Evolutionary conservation across 2,113 vertebrate genomes (phyloP).

Genomic region (Etheostoma spectabile): DNA sequence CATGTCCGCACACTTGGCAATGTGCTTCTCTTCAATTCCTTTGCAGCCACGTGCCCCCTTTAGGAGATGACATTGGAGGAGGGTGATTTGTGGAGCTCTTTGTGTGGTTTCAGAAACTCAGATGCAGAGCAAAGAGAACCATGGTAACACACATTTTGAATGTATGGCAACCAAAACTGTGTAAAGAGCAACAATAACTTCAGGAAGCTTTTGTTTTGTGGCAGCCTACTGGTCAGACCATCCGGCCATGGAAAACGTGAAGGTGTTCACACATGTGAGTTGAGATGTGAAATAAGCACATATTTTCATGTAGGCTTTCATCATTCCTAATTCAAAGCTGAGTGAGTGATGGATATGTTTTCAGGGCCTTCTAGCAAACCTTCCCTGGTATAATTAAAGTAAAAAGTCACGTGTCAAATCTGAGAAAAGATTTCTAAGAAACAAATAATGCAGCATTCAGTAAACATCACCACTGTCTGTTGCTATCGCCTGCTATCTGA

Average conservation of each 20-base stretch:
- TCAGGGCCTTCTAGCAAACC: background rate
- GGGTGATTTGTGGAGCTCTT: constrained; percentile 29
- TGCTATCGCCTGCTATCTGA: background rate
- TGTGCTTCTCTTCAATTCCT: constrained; percentile 19
- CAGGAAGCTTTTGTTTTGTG: background rate
- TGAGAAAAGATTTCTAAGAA: background rate
- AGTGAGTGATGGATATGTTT: background rate
- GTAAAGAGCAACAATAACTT: background rate
- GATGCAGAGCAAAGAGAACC: constrained; percentile 8
- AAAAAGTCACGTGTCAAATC: background rate
- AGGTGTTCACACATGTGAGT: background rate
- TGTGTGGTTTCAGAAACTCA: constrained; percentile 2
- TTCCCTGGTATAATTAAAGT: background rate
- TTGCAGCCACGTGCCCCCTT: constrained; percentile 12
- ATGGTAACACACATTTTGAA: background rate
- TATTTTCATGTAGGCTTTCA: background rate
- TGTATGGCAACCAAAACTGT: background rate
- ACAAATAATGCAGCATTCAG: background rate
- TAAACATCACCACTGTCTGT: background rate
- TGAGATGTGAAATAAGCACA: constrained; percentile 6
- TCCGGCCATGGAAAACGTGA: constrained; percentile 5
- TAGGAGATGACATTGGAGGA: constrained; percentile 44
- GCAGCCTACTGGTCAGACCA: background rate
- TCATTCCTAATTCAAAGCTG: background rate
- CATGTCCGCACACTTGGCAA: constrained; percentile 9